phyloP scores from a whole-genome alignment of 2,113 vertebrate species.

The Rynchops niger region DNA sequence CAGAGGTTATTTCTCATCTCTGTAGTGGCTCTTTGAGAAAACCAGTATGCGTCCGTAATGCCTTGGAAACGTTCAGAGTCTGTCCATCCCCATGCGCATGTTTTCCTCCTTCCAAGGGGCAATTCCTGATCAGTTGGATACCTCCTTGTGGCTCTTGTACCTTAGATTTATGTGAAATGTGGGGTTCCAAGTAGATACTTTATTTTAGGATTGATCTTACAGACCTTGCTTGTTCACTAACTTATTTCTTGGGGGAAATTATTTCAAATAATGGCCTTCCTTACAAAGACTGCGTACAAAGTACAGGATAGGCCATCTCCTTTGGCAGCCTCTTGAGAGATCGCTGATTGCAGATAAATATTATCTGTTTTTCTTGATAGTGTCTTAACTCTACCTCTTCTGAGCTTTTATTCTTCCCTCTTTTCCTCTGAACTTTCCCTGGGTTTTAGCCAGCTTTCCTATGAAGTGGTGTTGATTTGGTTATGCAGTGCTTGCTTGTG shows the following conservation, averaged over 20 bases:
- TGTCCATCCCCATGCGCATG: fast-evolving
- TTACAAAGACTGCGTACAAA: background rate
- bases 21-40: background rate
- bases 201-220: background rate
- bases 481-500: background rate
- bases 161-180: background rate
- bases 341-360: background rate
- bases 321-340: background rate
- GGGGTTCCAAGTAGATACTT: background rate
- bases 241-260: background rate
- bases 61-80: background rate
- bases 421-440: background rate
- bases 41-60: background rate
- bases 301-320: background rate
- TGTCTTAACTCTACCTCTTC: background rate
- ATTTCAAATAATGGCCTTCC: background rate
- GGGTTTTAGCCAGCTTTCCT: background rate
- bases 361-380: background rate
- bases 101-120: background rate
- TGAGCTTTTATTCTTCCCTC: background rate
- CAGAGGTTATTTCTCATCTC: background rate
- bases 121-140: background rate
- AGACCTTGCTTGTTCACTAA: background rate
- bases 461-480: background rate
- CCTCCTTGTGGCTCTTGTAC: background rate